A percentile compares a stretch with the other conserved stretches of the same genome.
Evolutionary conservation across 2,888 invertebrate species (phyloP).

Genomic region (Lasioglossum malachurum): DNA sequence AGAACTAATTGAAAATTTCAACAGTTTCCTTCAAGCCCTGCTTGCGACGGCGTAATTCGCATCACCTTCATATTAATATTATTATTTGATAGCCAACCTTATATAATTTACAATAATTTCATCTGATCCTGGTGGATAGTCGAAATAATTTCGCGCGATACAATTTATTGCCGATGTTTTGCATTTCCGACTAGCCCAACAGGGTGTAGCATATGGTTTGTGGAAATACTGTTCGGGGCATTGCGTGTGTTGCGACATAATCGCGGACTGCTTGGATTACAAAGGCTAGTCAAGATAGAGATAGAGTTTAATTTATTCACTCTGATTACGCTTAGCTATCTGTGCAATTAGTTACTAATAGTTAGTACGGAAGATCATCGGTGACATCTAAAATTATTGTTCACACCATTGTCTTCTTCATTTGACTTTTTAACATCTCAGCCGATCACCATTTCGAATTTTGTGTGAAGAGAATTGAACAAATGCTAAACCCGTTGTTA

Average conservation of each 20-base stretch:
- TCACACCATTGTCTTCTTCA: background rate
- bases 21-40: no score
- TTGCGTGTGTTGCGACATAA: slow-evolving; percentile 74
- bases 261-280: slow-evolving; percentile 65
- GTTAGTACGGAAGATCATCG: slow-evolving; percentile 14
- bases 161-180: slow-evolving; percentile 45
- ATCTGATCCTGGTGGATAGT: background rate
- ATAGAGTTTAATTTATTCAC: slow-evolving; percentile 73
- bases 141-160: slow-evolving; percentile 23
- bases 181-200: slow-evolving; percentile 55
- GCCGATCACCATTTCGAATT: no score
- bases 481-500: no score
- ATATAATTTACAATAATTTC: background rate
- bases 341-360: slow-evolving; percentile 26
- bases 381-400: slow-evolving; percentile 21
- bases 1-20: no score
- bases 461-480: no score
- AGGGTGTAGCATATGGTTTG: slow-evolving; percentile 32
- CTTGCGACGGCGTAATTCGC: background rate
- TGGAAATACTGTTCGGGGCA: slow-evolving; percentile 37
- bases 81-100: background rate
- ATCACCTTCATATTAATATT: background rate
- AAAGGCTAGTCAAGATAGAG: slow-evolving; percentile 69
- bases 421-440: background rate
- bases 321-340: slow-evolving; percentile 61